phyloP scores from a whole-genome alignment of 2,113 vertebrate genomes.

The Scopus umbretta region DNA sequence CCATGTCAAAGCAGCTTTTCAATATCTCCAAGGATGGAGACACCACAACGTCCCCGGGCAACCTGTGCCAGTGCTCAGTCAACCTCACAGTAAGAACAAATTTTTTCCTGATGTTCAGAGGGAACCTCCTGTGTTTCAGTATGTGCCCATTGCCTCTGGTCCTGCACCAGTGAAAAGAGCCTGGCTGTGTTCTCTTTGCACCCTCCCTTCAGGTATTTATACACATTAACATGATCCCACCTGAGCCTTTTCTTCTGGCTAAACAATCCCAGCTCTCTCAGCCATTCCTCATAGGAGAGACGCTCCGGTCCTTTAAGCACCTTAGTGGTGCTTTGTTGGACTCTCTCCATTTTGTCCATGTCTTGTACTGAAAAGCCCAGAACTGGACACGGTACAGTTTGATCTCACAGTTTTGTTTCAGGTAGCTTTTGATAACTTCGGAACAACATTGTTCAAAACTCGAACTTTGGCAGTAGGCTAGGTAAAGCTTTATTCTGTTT shows the following conservation, averaged over 20 bases:
- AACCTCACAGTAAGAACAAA: background rate
- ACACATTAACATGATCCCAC: rapidly evolving
- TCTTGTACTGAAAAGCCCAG: background rate
- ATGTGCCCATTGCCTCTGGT: background rate
- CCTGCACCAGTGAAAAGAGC: background rate
- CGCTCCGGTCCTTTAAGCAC: background rate
- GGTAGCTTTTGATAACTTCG: background rate
- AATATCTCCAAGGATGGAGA: background rate
- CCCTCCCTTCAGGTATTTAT: background rate
- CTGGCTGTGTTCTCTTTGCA: background rate
- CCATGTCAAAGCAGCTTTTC: background rate
- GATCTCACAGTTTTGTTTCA: background rate
- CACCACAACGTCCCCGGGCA: background rate
- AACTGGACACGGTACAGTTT: background rate
- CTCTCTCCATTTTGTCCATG: background rate
- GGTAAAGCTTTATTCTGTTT: background rate
- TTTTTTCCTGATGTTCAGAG: background rate
- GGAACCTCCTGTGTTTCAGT: background rate
- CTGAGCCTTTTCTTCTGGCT: background rate
- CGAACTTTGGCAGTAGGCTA: background rate
- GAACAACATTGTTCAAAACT: background rate
- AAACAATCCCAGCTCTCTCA: background rate
- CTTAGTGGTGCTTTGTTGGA: background rate
- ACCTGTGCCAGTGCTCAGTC: background rate
- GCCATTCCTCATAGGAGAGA: background rate